Evolutionary conservation across 2,888 invertebrate genomes (phyloP), one percentile per base, ranked within the genome.

Genomic region (Aradus depressus): DNA sequence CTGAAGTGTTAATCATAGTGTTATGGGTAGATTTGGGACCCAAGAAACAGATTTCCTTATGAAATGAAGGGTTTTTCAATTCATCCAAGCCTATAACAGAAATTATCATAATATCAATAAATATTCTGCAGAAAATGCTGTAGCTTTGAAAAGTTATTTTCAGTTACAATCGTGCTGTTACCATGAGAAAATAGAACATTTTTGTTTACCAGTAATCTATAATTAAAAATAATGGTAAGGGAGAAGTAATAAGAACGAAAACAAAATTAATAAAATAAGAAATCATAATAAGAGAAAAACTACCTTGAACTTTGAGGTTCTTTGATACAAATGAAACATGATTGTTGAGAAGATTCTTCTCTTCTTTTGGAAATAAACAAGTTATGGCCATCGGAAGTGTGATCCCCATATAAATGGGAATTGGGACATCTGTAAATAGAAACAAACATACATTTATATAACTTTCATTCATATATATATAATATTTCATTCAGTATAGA

Each of bases 321-420:
- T 48, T 35, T 3, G 53, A 53, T 4, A 56, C 49, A 22, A 56
- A 56, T 5, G 44, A 2, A 1, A 56, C 56, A 44, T 51, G 56
- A 19, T 53, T 50, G 6, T 41, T 51, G 6, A 53, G 21, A 32
- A 51, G 25, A 25, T 53, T 47, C 34, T 44, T 53, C 16, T 57
- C 58, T 23, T 58, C 55, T 12, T 25, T 37, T 12, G 58, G 56
- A 37, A 61, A 58, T 26, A 60, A 42, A 37, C 55, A 47, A 19
- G 44, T 31, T 10, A 60, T 43, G 34, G 53, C 52, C 23, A 52
- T 44, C 5, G 88, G 86, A 59, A 87, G 70, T 63, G 82, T 77
- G 52, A 88, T 77, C 19, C 87, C 87, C 71, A 84, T 76, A 64
- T 81, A 84, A 58, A 74, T 68, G 23, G 70, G 67, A 38, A 42